Base-by-base conservation (phyloP, 1,140 invertebrate genomes). In the Aphidius gifuensis region DNA sequence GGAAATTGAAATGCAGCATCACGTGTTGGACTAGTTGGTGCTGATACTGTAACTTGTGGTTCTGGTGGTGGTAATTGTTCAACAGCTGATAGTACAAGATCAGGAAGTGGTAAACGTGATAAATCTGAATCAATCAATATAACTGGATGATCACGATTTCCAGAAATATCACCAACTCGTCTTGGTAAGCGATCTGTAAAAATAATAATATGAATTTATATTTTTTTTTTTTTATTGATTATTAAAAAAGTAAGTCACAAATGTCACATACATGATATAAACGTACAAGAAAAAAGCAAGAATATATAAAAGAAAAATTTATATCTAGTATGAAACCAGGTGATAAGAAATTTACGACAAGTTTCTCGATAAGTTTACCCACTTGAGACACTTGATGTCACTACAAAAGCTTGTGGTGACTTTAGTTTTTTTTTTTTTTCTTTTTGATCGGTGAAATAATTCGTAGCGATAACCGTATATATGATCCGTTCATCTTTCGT, bases 1-100 rank as follows among this genome's bases (percentile, higher is more conserved):
- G 80, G 80, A 44, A 81, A 81, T 64, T 81, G 80, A 54, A 81
- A 80, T 9, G 80, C 75, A 4, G 74, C 78, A 59, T 81, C 78
- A 55, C 78, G 71, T 32, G 79, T 81, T 6, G 79, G 79, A 59
- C 79, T 80, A 69, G 73, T 80, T 0, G 79, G 78, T 23, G 79
- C 79, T 21, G 79, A 80, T 44, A 76, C 78, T 43, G 78, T 80
- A 6, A 79, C 79, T 64, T 78, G 78, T 9, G 78, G 78, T 46
- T 74, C 64, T 21, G 74, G 65, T 3, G 72, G 65, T 23, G 77
- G 79, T 62, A 81, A 60, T 54, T 81, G 79, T 43, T 79, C 73
- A 48, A 80, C 71, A 1, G 78, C 78, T 45, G 78, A 80, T 11
- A 79, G 65, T 16, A 80, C 79, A 4, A 80, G 70, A 56, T 81